phyloP scores from a whole-genome alignment of 1,140 invertebrate species.

The Stegodyphus dumicola region DNA sequence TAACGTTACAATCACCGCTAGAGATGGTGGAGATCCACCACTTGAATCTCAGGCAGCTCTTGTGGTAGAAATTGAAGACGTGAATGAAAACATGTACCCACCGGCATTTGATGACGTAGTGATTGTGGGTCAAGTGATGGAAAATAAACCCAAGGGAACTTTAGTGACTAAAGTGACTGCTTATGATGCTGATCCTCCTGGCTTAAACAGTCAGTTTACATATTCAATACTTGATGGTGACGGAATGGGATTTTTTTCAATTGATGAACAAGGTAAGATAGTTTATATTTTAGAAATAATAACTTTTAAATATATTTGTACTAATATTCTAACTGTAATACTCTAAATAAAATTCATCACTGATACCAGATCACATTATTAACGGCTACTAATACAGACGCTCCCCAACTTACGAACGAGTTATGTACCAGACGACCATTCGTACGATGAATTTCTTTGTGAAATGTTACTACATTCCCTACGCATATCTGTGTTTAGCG shows the following conservation, averaged over 20 bases:
- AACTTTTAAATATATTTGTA: no score
- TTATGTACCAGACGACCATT: no score
- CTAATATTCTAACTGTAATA: no score
- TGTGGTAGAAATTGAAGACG: conserved; percentile 64
- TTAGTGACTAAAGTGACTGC: conserved; percentile 82
- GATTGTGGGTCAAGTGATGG: conserved; percentile 73
- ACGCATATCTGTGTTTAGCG: no score
- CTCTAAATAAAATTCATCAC: no score
- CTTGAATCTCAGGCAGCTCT: conserved; percentile 55
- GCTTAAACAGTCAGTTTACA: conserved; percentile 78
- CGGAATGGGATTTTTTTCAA: conserved; percentile 89
- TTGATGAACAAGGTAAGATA: conserved; percentile 85
- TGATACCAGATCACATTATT: no score
- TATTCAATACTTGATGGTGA: conserved; percentile 90
- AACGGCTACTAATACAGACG: no score
- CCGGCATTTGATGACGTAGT: conserved; percentile 88
- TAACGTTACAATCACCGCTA: conserved; percentile 62
- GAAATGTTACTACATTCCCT: no score
- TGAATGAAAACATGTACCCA: conserved; percentile 72
- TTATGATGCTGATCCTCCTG: conserved; percentile 81
- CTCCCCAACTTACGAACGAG: no score
- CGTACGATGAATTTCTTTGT: no score
- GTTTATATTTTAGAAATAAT: no score
- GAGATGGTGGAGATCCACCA: conserved; percentile 61
- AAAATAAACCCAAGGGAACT: conserved; percentile 80